A percentile compares a stretch with the other conserved stretches of the same genome.
Evolutionary conservation across 2,888 invertebrate genomes (phyloP).

Genomic region (Tetragnatha montana): DNA sequence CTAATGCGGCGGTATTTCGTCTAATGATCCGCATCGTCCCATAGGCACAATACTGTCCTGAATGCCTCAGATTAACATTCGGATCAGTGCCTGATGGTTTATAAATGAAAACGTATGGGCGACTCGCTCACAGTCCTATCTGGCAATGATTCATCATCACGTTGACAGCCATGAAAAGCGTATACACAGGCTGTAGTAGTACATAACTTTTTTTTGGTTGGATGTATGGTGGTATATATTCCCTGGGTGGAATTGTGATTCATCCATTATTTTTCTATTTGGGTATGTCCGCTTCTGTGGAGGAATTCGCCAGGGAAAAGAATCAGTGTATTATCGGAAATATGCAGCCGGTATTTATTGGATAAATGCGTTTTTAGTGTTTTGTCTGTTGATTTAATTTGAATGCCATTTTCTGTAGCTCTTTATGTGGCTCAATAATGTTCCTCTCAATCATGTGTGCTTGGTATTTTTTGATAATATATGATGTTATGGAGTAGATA

Average conservation of each 20-base stretch:
- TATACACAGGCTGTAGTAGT: constrained; percentile 1
- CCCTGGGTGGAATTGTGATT: constrained; percentile 15
- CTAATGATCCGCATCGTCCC: constrained; percentile 55
- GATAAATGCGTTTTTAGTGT: no score
- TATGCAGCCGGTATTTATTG: neutral
- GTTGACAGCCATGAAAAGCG: constrained; percentile 30
- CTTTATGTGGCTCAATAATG: no score
- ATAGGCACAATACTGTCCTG: constrained; percentile 36
- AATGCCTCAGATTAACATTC: constrained; percentile 57
- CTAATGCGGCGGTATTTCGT: constrained; percentile 17
- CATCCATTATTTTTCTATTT: neutral
- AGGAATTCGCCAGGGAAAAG: neutral
- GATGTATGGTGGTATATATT: neutral
- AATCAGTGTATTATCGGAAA: neutral
- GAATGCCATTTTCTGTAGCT: no score
- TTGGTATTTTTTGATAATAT: no score
- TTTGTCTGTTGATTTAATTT: no score
- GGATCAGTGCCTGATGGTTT: constrained; percentile 52
- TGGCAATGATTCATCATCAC: constrained; percentile 33
- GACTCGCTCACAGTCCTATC: neutral
- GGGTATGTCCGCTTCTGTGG: neutral
- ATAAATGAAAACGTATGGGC: constrained; percentile 56
- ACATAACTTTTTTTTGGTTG: constrained; percentile 8
- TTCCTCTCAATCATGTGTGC: no score
- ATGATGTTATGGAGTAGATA: no score